Percentiles rank a stretch among this genome's conserved stretches.
These are phyloP conservation scores for Corythornis leucogaster DNA, from an alignment of 2,797 vertebrate genomes.

Conservation along the genomic window DNA sequence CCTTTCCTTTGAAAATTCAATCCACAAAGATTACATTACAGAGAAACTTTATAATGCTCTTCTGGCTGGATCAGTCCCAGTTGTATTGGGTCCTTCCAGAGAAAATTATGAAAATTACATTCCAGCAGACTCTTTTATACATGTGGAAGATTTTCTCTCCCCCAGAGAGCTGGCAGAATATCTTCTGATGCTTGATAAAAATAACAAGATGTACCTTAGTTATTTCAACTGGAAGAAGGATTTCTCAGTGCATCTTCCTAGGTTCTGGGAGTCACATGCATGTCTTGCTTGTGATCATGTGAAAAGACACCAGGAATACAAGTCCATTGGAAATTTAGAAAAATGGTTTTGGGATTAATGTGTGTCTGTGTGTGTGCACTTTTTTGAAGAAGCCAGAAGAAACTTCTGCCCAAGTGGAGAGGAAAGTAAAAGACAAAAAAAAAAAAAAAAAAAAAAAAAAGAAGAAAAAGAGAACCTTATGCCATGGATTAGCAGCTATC, in stretches of 20 bases:
- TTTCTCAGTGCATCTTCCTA: constrained; percentile 93
- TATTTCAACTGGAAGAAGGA: constrained; percentile 97
- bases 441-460: no score
- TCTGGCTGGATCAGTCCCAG: constrained; percentile 92
- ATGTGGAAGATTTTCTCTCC: constrained; percentile 94
- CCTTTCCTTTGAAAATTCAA: constrained; percentile 97
- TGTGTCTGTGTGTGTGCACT: neutral
- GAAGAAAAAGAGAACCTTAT: neutral
- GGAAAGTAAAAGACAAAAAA: neutral
- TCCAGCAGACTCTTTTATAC: constrained; percentile 95
- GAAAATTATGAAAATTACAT: constrained; percentile 98
- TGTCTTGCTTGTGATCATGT: constrained; percentile 95
- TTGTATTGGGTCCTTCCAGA: constrained; percentile 92
- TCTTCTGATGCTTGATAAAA: constrained; percentile 94
- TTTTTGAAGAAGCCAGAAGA: constrained; percentile 60
- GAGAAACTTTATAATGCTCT: constrained; percentile 98
- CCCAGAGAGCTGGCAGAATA: constrained; percentile 94
- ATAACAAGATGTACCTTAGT: constrained; percentile 91
- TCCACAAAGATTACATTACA: constrained; percentile 98
- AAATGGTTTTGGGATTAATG: constrained; percentile 97
- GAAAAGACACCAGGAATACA: constrained; percentile 94
- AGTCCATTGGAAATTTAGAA: constrained; percentile 92
- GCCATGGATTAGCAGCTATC: constrained; percentile 49
- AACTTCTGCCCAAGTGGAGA: constrained; percentile 55
- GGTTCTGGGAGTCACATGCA: constrained; percentile 97